Base-by-base conservation (phyloP, 1,140 invertebrate genomes). In the Spodoptera frugiperda region DNA sequence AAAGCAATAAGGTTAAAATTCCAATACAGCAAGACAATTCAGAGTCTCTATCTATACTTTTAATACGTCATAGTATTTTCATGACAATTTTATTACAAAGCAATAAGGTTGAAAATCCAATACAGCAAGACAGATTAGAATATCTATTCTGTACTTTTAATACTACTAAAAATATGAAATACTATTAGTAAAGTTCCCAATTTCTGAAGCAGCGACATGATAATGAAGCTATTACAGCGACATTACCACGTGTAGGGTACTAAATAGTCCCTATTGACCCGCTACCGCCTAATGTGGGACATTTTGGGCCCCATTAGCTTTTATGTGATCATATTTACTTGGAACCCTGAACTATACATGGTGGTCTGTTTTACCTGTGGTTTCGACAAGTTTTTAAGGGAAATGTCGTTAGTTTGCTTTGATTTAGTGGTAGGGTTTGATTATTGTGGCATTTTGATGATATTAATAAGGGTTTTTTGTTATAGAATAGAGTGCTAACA, bases 311-410 rank as follows among this genome's bases (percentile, higher is more conserved):
- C 74, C 80, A 82, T 82, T 83, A 65, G 77, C 55, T 83, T 83
- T 83, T 81, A 83, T 79, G 78, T 25, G 78, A 79, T 83, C 82
- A 78, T 83, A 83, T 83, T 83, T 81, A 83, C 57, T 63, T 44
- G n/a, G 44, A 25, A 55, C 72, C 73, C 44, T 75, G 54, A 71
- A 75, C 80, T 78, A 75, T 79, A 25, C 77, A 57, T 70, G 65
- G 30, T 49, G 39, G 30, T 57, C 49, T 74, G 30, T 25, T 57
- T 61, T 17, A 68, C 54, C 65, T 48, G 73, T 44, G 17, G 25
- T 57, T 39, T 10, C 8, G 33, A 6, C 8, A 1, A 10, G 2
- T 4, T 39, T 39, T 39, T 39, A 9, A 39, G 33, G 9, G 5
- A 4, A 39, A 1, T 3, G 6, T 39, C 33, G 33, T 39, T 39